Evolutionary conservation across 2,113 vertebrate genomes (phyloP), one percentile per base, ranked within the genome.

Genomic region (Sinocyclocheilus anophthalmus): DNA sequence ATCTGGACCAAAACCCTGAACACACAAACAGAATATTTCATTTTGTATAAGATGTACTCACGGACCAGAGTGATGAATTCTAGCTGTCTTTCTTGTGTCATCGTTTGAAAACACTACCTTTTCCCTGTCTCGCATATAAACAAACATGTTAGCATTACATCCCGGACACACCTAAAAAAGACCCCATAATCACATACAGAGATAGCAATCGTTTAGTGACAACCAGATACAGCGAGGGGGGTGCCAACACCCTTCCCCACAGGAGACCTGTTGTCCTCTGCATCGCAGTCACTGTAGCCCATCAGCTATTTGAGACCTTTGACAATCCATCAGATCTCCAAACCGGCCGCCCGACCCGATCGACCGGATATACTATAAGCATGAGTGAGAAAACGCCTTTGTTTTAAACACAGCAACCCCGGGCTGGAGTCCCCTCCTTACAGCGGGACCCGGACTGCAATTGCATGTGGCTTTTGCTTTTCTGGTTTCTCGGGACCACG

Each of bases 321-420:
- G 85, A 83, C 80, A 77, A 55, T 76, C 85, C 45, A 67, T 86
- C 85, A 86, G 61, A 86, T 48, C 37, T 86, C 76, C 33, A 30
- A 69, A 85, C 48, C 50, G 57, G 33, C 42, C 16, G 61, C 69
- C 24, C 33, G 33, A n/a, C 33, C 42, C 16, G 61, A 78, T 39
- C 33, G 33, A n/a, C 33, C 20, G 91, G 89, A 53, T 37, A 91
- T n/a, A n/a, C n/a, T n/a, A n/a, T 94, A 93, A 92, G 93, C 93
- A 93, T 93, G 92, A 91, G 92, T 93, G 92, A 91, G 92, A 93
- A 94, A 92, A 90, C 90, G 88, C n/a, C n/a, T n/a, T n/a, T n/a
- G n/a, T n/a, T n/a, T 83, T 85, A 82, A 65, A 42, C 87, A 92
- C 93, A 93, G 90, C 88, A 92, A n/a, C n/a, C n/a, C n/a, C n/a